A percentile compares a stretch with the other conserved stretches of the same genome.
Conservation (phyloP, 2,113 vertebrate genomes). For the Paramormyrops kingsleyae region DNA sequence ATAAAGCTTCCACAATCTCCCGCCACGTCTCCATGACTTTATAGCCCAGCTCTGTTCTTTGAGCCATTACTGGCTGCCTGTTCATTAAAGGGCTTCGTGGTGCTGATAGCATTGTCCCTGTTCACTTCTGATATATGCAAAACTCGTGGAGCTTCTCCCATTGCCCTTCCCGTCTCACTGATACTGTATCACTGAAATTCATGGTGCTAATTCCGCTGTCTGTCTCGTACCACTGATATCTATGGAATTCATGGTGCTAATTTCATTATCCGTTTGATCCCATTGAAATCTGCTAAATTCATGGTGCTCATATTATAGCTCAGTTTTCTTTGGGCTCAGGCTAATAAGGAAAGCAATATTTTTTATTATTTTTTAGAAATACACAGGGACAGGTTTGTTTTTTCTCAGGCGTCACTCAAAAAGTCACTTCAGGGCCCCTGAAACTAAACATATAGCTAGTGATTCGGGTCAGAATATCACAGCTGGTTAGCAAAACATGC, state of each 20-base stretch:
- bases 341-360: not conserved
- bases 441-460: not conserved
- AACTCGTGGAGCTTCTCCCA: not conserved
- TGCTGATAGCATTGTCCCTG: conserved; percentile 10
- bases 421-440: not conserved
- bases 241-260: not conserved
- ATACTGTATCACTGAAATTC: conserved; percentile 8
- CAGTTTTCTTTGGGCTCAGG: not conserved
- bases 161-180: not conserved
- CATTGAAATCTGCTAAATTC: conserved; percentile 12
- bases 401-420: not conserved
- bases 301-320: not conserved
- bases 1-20: not conserved
- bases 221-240: not conserved
- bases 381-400: not conserved
- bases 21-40: not conserved
- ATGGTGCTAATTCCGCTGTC: conserved; percentile 7
- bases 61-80: not conserved
- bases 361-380: not conserved
- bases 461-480: not conserved
- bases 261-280: conserved; percentile 1
- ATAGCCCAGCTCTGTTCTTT: not conserved
- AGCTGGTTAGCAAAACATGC: not conserved
- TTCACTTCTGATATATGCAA: not conserved
- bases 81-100: conserved; percentile 8